phyloP scores from a whole-genome alignment of 1,140 invertebrate species.

The Trissolcus basalis region DNA sequence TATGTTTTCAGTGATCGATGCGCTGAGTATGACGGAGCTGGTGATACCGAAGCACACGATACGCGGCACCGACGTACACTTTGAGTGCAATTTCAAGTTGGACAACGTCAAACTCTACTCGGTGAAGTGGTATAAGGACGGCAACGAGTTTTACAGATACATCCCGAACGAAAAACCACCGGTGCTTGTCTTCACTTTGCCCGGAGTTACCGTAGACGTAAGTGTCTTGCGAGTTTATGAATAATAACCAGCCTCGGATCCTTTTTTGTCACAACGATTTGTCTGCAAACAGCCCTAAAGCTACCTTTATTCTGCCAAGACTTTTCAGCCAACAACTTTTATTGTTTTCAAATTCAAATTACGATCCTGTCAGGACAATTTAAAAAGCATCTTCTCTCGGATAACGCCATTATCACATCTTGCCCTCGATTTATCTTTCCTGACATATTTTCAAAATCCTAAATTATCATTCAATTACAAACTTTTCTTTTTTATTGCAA shows the following conservation, averaged over 20 bases:
- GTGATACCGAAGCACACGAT: constrained; percentile 82
- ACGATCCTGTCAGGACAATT: not conserved
- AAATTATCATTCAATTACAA: too few species aligned
- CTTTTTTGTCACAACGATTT: constrained; percentile 34
- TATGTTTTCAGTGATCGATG: constrained; percentile 62
- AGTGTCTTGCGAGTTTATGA: constrained; percentile 68
- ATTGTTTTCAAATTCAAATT: constrained; percentile 3
- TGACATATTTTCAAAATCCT: too few species aligned
- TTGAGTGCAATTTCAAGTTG: constrained; percentile 81
- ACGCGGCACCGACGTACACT: constrained; percentile 78
- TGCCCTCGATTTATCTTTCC: too few species aligned
- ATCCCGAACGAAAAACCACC: constrained; percentile 82
- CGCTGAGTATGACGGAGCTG: constrained; percentile 80
- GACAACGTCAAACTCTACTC: constrained; percentile 83
- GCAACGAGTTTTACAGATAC: constrained; percentile 87
- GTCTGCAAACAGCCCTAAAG: constrained; percentile 12
- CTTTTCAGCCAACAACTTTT: constrained; percentile 22
- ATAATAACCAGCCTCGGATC: constrained; percentile 40
- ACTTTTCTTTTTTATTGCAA: too few species aligned
- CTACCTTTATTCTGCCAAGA: constrained; percentile 18
- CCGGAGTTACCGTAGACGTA: constrained; percentile 81
- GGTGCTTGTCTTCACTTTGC: constrained; percentile 78
- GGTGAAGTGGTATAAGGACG: constrained; percentile 88
- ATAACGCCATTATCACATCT: too few species aligned
- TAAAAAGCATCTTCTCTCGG: too few species aligned